Percentiles rank a stretch among this genome's conserved stretches.
Evolutionary conservation across 2,888 invertebrate species (phyloP).

Genomic region (Dryocosmus kuriphilus): DNA sequence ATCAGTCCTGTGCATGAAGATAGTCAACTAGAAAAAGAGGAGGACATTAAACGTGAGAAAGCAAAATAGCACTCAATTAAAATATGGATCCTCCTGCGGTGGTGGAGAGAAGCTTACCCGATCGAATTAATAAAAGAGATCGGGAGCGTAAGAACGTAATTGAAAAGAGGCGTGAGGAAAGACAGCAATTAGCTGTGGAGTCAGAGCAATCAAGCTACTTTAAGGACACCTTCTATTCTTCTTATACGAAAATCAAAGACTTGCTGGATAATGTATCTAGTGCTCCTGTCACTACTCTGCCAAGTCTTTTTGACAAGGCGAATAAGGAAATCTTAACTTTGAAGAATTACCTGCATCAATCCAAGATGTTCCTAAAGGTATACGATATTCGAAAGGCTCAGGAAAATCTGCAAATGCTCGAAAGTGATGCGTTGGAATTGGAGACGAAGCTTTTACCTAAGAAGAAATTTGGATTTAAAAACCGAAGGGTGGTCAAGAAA

Average conservation of each 20-base stretch:
- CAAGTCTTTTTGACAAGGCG: constrained; percentile 84
- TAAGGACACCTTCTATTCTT: constrained; percentile 83
- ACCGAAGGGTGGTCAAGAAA: constrained; percentile 81
- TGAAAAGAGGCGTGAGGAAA: constrained; percentile 83
- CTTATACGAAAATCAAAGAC: constrained; percentile 83
- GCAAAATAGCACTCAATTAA: constrained; percentile 58
- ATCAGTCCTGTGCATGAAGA: constrained; percentile 22
- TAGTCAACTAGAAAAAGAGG: neutral
- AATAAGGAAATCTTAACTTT: constrained; percentile 86
- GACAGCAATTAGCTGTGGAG: constrained; percentile 81
- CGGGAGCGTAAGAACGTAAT: constrained; percentile 83
- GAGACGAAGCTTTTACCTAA: constrained; percentile 88
- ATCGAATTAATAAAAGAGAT: constrained; percentile 80
- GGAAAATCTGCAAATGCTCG: constrained; percentile 85
- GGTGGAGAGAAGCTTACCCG: constrained; percentile 75
- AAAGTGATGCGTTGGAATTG: constrained; percentile 84
- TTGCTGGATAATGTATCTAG: constrained; percentile 78
- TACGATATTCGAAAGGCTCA: constrained; percentile 90
- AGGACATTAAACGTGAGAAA: constrained; percentile 3
- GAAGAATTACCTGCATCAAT: constrained; percentile 88
- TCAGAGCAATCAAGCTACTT: constrained; percentile 86
- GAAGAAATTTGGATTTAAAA: constrained; percentile 92
- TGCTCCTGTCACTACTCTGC: constrained; percentile 79
- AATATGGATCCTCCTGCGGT: constrained; percentile 62
- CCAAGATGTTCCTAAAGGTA: constrained; percentile 88